Conservation (phyloP, 2,113 vertebrate genomes). For the Oenanthe melanoleuca region DNA sequence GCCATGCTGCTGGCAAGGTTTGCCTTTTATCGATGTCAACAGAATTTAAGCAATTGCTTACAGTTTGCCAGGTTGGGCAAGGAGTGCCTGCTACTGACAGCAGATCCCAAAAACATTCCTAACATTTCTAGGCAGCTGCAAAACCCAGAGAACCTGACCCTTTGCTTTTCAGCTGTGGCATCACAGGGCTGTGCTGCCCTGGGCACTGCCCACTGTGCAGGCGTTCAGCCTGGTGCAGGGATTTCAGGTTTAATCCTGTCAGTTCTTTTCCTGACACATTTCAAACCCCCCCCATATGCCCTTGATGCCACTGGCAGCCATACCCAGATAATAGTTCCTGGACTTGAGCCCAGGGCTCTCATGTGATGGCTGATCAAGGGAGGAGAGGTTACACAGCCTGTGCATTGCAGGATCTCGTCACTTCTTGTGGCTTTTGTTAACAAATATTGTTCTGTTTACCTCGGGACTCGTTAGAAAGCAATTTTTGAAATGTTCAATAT, state of each 20-base stretch:
- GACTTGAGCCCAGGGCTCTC: background rate
- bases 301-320: background rate
- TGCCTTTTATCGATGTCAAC: background rate
- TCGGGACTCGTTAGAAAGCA: slow-evolving; percentile 67
- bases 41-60: background rate
- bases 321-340: background rate
- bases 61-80: background rate
- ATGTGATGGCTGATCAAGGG: background rate
- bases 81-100: background rate
- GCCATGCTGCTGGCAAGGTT: background rate
- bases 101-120: background rate
- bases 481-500: slow-evolving; percentile 74
- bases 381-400: background rate
- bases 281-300: background rate
- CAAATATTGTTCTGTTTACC: slow-evolving; percentile 69
- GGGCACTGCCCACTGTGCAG: background rate
- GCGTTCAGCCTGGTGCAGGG: background rate
- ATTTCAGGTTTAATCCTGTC: background rate
- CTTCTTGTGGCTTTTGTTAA: slow-evolving; percentile 45
- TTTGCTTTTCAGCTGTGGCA: background rate
- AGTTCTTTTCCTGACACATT: background rate
- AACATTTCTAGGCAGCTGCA: background rate
- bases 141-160: background rate
- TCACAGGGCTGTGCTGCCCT: fast-evolving
- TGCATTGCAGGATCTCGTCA: background rate